These are phyloP conservation scores for Laticauda laticaudata DNA, from an alignment of 2,113 vertebrate genomes.

Conservation along the genomic window DNA sequence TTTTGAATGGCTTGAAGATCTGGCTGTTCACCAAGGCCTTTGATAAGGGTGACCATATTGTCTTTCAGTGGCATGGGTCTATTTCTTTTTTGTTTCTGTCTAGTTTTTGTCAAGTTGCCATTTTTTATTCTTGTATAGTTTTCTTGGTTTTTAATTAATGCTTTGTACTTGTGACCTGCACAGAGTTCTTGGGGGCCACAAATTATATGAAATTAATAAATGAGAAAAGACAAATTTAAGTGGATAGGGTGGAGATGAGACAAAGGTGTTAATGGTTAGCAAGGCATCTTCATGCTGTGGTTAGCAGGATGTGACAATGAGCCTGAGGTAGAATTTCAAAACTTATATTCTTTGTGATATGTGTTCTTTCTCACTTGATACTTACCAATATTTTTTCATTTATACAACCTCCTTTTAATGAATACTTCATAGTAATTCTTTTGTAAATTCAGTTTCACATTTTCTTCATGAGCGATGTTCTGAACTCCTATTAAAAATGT, in stretches of 20 bases:
- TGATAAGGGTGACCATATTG: not conserved
- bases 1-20: not conserved
- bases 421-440: not conserved
- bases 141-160: not conserved
- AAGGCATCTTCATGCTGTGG: not conserved
- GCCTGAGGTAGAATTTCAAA: not conserved
- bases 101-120: not conserved
- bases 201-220: not conserved
- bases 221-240: not conserved
- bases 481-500: not conserved
- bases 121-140: not conserved
- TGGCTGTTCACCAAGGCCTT: not conserved
- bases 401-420: not conserved
- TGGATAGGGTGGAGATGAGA: not conserved
- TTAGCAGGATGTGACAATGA: not conserved
- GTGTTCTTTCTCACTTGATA: not conserved
- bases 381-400: conserved; percentile 1
- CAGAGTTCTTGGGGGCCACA: not conserved
- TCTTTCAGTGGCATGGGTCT: not conserved
- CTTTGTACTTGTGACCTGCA: not conserved
- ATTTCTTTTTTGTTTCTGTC: not conserved
- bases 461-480: not conserved
- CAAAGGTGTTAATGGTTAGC: not conserved
- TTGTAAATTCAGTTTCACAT: conserved; percentile 2
- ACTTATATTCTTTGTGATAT: not conserved